Percentiles rank a stretch among this genome's conserved stretches.
Conservation (phyloP, 2,113 vertebrate species). For the Athene noctua region DNA sequence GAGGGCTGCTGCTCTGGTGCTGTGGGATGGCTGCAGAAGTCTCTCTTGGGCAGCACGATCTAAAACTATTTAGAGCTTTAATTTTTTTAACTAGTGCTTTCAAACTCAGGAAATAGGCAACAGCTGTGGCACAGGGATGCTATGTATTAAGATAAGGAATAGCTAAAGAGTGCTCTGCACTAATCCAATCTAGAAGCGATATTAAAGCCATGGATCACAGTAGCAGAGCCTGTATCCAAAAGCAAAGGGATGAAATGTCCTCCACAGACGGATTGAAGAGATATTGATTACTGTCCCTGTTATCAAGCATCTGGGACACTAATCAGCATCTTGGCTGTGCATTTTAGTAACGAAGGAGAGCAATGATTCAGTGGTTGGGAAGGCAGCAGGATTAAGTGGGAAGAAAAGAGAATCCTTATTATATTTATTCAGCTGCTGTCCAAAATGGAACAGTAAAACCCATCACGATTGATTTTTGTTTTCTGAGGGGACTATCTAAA, state of each 20-base stretch:
- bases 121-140: not conserved
- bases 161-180: not conserved
- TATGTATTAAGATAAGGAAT: not conserved
- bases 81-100: not conserved
- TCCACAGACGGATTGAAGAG: not conserved
- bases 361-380: not conserved
- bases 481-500: not conserved
- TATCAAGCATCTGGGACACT: not conserved
- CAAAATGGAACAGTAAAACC: not conserved
- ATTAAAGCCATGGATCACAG: not conserved
- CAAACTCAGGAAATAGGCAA: not conserved
- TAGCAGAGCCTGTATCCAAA: not conserved
- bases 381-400: not conserved
- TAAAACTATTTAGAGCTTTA: not conserved
- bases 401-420: not conserved
- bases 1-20: rapidly evolving
- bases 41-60: not conserved
- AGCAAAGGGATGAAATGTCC: not conserved
- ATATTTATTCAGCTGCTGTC: not conserved
- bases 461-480: not conserved
- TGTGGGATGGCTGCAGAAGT: not conserved
- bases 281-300: not conserved
- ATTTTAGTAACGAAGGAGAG: not conserved
- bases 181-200: not conserved
- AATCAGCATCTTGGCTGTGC: not conserved